Evolutionary conservation across 53 echinoderm and acorn worm genomes (phyloP).

Genomic region (Hippasteria phrygiana): DNA sequence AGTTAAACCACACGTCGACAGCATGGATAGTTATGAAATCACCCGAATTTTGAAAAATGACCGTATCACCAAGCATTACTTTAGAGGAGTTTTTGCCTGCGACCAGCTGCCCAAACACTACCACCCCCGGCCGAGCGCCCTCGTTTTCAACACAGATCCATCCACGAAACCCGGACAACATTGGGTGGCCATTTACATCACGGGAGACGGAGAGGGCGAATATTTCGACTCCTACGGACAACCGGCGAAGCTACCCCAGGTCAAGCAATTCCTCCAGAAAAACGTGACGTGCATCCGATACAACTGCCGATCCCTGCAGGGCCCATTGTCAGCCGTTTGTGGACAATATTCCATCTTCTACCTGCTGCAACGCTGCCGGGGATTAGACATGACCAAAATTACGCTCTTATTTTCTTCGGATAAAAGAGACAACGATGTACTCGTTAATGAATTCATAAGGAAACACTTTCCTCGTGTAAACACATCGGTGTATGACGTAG

Average conservation of each 20-base stretch:
- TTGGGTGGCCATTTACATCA: conserved; percentile 72
- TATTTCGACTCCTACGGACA: conserved; percentile 78
- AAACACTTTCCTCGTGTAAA: no score
- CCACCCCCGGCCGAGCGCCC: conserved; percentile 42
- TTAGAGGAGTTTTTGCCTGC: conserved; percentile 44
- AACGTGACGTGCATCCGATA: not conserved
- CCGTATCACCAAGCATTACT: not conserved
- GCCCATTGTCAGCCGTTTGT: conserved; percentile 69
- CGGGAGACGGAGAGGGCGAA: conserved; percentile 44
- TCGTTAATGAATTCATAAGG: conserved; percentile 40
- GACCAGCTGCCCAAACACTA: conserved; percentile 12
- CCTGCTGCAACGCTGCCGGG: conserved; percentile 66
- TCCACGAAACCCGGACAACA: conserved; percentile 67
- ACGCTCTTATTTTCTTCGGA: not conserved
- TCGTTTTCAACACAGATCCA: conserved; percentile 68
- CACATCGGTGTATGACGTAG: not conserved
- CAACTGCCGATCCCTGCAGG: conserved; percentile 57
- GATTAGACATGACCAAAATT: conserved; percentile 4
- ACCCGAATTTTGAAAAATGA: conserved; percentile 4
- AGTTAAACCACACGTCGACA: not conserved
- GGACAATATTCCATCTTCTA: conserved; percentile 76
- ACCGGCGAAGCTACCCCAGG: conserved; percentile 9
- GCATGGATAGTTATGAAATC: conserved; percentile 48
- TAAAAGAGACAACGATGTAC: conserved; percentile 7
- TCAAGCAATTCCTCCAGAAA: conserved; percentile 19